phyloP scores from a whole-genome alignment of 2,797 vertebrate species.

The Epinephelus coioides region DNA sequence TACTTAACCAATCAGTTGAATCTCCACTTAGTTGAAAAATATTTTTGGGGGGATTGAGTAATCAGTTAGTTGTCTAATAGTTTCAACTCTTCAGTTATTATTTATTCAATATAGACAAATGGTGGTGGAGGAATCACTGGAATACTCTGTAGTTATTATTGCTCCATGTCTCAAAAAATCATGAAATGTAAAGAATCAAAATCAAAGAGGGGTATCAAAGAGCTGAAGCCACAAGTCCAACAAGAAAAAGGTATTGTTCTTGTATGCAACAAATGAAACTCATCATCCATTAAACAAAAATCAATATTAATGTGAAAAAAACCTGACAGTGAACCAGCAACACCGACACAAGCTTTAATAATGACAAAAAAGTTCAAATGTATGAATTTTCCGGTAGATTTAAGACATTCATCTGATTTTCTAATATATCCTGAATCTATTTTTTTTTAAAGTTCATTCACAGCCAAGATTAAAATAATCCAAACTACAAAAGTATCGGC shows the following conservation, averaged over 20 bases:
- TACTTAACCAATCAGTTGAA: background rate
- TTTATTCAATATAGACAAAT: background rate
- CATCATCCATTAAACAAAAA: background rate
- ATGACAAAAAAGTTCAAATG: background rate
- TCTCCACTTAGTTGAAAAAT: background rate
- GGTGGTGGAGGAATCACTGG: rapidly evolving
- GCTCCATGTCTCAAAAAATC: background rate
- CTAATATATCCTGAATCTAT: background rate
- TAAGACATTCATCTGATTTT: background rate
- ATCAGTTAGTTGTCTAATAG: background rate
- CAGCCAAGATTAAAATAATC: background rate
- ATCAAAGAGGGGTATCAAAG: background rate
- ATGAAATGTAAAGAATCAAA: background rate
- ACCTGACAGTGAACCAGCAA: background rate
- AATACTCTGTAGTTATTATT: background rate
- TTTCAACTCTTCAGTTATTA: background rate
- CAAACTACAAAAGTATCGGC: background rate
- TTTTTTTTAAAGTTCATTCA: background rate
- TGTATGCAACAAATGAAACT: constrained; percentile 1
- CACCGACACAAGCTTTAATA: background rate
- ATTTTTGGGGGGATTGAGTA: background rate
- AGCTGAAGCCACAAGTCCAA: background rate
- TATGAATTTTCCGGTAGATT: background rate
- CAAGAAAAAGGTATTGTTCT: background rate
- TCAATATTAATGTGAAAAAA: background rate